phyloP scores from a whole-genome alignment of 1,140 invertebrate species.

The Myzus persicae region DNA sequence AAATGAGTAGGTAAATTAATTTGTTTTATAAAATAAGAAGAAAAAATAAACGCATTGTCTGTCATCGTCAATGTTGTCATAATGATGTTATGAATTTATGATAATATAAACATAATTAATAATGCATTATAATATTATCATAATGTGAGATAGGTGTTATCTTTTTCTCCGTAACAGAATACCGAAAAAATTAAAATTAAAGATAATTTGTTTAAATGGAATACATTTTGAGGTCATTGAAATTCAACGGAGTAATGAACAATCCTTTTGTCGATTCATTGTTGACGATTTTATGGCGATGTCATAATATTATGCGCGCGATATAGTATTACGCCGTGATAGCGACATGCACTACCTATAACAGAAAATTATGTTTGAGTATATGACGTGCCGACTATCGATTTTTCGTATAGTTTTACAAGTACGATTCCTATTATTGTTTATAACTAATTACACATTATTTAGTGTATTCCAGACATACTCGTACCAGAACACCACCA shows the following conservation, averaged over 20 bases:
- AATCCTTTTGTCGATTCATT: slow-evolving; percentile 39
- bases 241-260: slow-evolving; percentile 43
- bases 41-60: neutral
- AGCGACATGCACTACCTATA: neutral
- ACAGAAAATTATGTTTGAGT: neutral
- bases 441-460: neutral
- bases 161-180: slow-evolving; percentile 2
- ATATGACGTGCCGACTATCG: neutral
- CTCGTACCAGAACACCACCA: too few species aligned
- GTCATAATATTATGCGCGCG: neutral
- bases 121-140: neutral
- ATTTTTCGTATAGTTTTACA: neutral
- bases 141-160: neutral
- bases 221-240: slow-evolving; percentile 8
- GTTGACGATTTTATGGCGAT: slow-evolving; percentile 18
- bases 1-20: neutral
- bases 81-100: neutral
- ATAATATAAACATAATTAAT: neutral
- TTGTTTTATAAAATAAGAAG: neutral
- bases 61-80: neutral
- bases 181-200: neutral
- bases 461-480: neutral
- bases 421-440: neutral
- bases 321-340: neutral
- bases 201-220: neutral